phyloP scores from a whole-genome alignment of 2,113 vertebrate species.

The Bufo gargarizans region DNA sequence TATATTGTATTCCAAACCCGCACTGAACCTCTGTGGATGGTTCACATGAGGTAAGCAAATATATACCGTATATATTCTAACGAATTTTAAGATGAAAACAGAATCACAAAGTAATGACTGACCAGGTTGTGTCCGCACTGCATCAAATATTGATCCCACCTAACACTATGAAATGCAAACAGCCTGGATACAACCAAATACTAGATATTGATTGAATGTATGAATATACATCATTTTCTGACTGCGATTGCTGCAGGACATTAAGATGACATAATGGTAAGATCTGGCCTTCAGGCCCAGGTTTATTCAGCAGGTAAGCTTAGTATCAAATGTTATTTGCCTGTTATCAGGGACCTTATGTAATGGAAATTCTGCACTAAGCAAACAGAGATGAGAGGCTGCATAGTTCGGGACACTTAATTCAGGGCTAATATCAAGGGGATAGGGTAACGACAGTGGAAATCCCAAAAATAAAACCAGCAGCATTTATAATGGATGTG shows the following conservation, averaged over 20 bases:
- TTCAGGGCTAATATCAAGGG: neutral
- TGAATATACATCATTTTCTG: neutral
- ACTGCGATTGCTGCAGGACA: neutral
- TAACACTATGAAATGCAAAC: too few species aligned
- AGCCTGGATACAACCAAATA: too few species aligned
- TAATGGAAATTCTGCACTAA: slow-evolving; percentile 4
- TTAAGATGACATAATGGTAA: neutral
- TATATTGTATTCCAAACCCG: too few species aligned
- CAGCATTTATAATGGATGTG: neutral
- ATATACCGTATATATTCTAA: too few species aligned
- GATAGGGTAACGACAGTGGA: neutral
- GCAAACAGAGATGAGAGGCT: neutral
- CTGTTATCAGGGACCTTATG: neutral
- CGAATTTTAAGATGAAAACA: too few species aligned
- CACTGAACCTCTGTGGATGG: too few species aligned
- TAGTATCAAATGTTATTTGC: neutral
- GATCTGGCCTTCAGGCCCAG: neutral
- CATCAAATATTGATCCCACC: too few species aligned
- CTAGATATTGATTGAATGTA: too few species aligned
- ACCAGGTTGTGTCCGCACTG: too few species aligned
- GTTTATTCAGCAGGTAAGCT: neutral
- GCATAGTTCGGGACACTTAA: neutral
- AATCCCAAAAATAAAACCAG: neutral
- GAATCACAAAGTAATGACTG: too few species aligned
- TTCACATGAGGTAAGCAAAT: too few species aligned